Base-by-base conservation (phyloP, 1,140 invertebrate genomes). In the Neodiprion pinetum region DNA sequence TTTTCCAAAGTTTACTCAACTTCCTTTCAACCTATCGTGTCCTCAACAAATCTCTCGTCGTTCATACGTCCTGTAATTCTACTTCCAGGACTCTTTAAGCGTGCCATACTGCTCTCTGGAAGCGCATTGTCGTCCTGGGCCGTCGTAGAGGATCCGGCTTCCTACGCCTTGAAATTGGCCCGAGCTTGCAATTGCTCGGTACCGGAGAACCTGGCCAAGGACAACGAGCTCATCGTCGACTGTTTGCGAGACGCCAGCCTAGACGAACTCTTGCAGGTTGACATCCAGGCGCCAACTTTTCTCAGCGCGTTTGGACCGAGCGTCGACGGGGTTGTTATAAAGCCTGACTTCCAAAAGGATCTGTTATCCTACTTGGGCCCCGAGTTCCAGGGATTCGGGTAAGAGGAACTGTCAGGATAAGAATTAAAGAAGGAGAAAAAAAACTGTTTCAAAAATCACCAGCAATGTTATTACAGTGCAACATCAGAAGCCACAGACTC, bases 101-200 rank as follows among this genome's bases (percentile, higher is more conserved):
- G 97, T 76, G 95, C 96, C 7, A 94, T 98, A 73, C 90, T 99
- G 8, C 91, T 98, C 82, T 97, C 96, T 3, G 97, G 97, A 9
- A 98, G 97, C 17, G 97, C 97, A 0, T 88, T 98, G 11, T 96
- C 95, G 67, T 96, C 95, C 0, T 99, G 96, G 98, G 97, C 97
- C 0, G 89, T 98, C 65, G 96, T 98, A 1, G 94, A 96, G 80
- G 95, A 98, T 86, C 96, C 97, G 0, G 93, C 95, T 0, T 92
- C 93, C 73, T 97, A 95, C 84, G 96, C 97, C 8, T 87, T 95
- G 21, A 93, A 95, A 84, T 87, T 99, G 68, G 96, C 96, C 1
- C 92, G 92, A 75, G 93, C 93, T 68, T 92, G 97, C 9, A 98
- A 98, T 85, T 99, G 97, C 83, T 92, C 94, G 1, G 91, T 96